Evolutionary conservation across 64 coral and sea anemone genomes (phyloP).

Genomic region (Pocillopora verrucosa): DNA sequence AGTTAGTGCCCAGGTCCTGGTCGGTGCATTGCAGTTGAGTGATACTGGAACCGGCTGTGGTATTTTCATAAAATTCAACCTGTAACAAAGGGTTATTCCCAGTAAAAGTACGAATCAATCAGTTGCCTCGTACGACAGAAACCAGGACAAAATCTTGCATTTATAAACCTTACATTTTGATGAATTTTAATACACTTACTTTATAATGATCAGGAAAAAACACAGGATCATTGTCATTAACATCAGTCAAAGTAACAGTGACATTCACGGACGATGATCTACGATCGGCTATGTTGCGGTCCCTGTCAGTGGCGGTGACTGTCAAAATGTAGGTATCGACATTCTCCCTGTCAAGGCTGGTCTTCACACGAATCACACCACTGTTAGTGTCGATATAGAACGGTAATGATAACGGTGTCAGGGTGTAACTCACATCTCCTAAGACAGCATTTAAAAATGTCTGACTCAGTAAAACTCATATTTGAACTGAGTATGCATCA

Average conservation of each 20-base stretch:
- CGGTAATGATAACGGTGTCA: slow-evolving; percentile 30
- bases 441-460: not conserved
- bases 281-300: slow-evolving; percentile 35
- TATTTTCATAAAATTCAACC: slow-evolving; percentile 53
- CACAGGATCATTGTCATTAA: slow-evolving; percentile 62
- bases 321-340: slow-evolving; percentile 29
- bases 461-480: no score
- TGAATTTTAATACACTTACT: not conserved
- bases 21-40: slow-evolving; percentile 70
- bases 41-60: slow-evolving; percentile 56
- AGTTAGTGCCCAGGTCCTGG: slow-evolving; percentile 54
- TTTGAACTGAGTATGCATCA: no score
- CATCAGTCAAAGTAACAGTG: slow-evolving; percentile 37
- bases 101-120: not conserved
- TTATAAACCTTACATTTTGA: no score
- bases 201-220: slow-evolving; percentile 59
- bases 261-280: slow-evolving; percentile 43
- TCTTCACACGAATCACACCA: slow-evolving; percentile 54
- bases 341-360: slow-evolving; percentile 41
- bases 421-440: slow-evolving; percentile 38
- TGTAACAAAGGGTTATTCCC: not conserved
- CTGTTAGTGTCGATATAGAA: slow-evolving; percentile 59
- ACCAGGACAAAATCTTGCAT: no score
- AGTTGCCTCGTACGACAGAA: no score
- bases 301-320: slow-evolving; percentile 47